These are phyloP conservation scores for Gisinianus flammeolus DNA, from an alignment of 2,888 invertebrate genomes.

Conservation along the genomic window DNA sequence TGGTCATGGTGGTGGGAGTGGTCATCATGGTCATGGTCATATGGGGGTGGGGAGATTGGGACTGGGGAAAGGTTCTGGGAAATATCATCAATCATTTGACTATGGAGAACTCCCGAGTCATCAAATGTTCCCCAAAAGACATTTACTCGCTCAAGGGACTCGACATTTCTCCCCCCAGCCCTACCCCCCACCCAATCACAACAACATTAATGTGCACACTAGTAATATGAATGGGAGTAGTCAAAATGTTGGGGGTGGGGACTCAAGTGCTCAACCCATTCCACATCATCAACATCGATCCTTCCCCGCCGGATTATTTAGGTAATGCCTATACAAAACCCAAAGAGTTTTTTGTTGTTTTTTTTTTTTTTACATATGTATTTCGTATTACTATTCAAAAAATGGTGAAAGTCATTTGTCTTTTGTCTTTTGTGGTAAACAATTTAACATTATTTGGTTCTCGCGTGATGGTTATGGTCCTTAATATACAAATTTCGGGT, in stretches of 20 bases:
- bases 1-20: background rate
- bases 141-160: conserved; percentile 49
- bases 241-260: conserved; percentile 14
- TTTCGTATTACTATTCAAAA: no score
- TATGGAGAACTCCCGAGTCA: conserved; percentile 59
- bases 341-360: no score
- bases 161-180: conserved; percentile 52
- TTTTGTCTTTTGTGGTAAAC: no score
- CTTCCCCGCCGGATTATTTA: conserved; percentile 55
- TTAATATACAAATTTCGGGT: no score
- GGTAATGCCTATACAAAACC: no score
- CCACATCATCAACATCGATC: conserved; percentile 51
- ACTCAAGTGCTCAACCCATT: background rate
- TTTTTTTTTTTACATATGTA: no score
- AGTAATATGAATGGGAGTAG: conserved; percentile 39
- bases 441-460: no score
- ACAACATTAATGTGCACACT: no score
- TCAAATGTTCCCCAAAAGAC: conserved; percentile 59
- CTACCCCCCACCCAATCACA: no score
- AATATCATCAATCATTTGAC: conserved; percentile 57
- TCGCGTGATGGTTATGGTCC: no score
- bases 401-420: no score
- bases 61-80: background rate
- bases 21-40: background rate
- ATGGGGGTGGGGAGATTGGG: background rate